Base-by-base conservation (phyloP, 64 coral and sea anemone genomes). In the Anthopleura sola region DNA sequence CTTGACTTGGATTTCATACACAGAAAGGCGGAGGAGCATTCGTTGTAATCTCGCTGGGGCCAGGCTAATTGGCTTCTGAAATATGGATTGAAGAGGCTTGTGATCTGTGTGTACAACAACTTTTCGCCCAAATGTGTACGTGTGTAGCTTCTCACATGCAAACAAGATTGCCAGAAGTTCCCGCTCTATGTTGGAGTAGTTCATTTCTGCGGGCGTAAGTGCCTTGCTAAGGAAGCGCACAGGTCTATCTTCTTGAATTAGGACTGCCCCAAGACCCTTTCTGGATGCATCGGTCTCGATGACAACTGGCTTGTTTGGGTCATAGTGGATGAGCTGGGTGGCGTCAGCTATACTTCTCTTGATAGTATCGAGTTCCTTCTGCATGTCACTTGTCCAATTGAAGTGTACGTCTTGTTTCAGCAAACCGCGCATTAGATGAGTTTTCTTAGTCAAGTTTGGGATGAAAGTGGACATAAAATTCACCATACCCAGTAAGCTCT, bases 81-180 rank as follows among this genome's bases (percentile, higher is more conserved):
- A 85, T 44, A 80, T 88, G 23, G 36, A 9, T 50, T 88, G 79
- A 32, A 88, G 28, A 26, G 81, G 85, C 38, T 88, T 84, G 80
- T 88, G 86, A 60, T 93, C 86, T 24, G 81, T 88, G 75, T 88
- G 55, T 19, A 93, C 55, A 47, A 78, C 23, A 44, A 81, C 36
- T 37, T 74, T 37, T 6, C 20, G 29, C 21, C 86, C 82, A 75
- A 88, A 88, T 13, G 86, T 81, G 58, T 85, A 93, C 21, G 77
- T 93, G 18, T 93, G 86, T 46, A 93, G 82, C 64, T 93, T 88
- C 31, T 88, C 86, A 33, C 91, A 92, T 4, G 86, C 85, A 88
- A 85, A 88, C 6, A 85, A 37, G 33, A 88, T 55, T 8, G 86
- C 91, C 21, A 88, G 75, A 23, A 84, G 68, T 85, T 93, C 86